Conservation (phyloP, 2,888 invertebrate species). For the Reticulitermes lucifugus region DNA sequence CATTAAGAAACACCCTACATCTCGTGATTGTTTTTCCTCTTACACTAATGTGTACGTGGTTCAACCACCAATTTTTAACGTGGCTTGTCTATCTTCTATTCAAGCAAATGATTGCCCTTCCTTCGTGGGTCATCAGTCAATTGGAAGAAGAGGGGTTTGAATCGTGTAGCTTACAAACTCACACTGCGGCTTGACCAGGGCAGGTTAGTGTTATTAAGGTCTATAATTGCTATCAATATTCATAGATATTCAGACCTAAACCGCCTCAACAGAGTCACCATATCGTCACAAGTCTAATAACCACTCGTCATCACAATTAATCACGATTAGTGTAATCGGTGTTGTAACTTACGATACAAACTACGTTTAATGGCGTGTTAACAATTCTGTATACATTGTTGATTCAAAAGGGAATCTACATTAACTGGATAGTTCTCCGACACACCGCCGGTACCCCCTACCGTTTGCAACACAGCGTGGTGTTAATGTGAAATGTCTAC, state of each 20-base stretch:
- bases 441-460: not conserved
- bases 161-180: not conserved
- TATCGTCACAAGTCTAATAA: not conserved
- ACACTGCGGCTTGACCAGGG: conserved; percentile 24
- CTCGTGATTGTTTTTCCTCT: not conserved
- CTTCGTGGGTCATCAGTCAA: conserved; percentile 12
- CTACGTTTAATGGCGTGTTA: conserved; percentile 27
- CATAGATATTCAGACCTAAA: conserved; percentile 15
- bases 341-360: not conserved
- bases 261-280: not conserved
- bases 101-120: conserved; percentile 18
- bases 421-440: not conserved
- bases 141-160: not conserved
- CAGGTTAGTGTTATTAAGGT: conserved; percentile 6
- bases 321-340: conserved; percentile 1
- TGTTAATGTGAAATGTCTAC: too few relatives aligned
- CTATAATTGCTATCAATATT: conserved; percentile 22
- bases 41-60: conserved; percentile 21
- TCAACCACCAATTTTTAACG: conserved; percentile 13
- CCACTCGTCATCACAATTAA: conserved; percentile 9
- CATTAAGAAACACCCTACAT: not conserved
- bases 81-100: conserved; percentile 16
- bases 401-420: conserved; percentile 16
- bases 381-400: not conserved
- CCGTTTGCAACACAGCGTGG: not conserved